Percentiles rank a stretch among this genome's conserved stretches.
Conservation (phyloP, 2,888 invertebrate species). For the Monopis laevigella region DNA sequence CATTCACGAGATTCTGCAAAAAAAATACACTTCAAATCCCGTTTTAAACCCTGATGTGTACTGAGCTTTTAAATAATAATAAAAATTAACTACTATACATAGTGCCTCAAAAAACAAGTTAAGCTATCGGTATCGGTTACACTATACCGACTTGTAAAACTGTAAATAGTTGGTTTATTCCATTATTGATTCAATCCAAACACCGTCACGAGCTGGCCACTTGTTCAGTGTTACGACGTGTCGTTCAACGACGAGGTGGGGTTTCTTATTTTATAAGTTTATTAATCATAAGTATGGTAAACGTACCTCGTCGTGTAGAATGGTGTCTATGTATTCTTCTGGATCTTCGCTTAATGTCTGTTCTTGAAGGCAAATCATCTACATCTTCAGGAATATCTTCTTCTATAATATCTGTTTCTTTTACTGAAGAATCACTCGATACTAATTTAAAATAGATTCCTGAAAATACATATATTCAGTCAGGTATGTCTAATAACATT, state of each 20-base stretch:
- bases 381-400: constrained; percentile 29
- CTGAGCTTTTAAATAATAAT: too few species aligned
- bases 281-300: not conserved
- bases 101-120: too few species aligned
- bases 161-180: too few species aligned
- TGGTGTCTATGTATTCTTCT: constrained; percentile 42
- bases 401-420: constrained; percentile 45
- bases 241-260: too few species aligned
- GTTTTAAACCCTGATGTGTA: too few species aligned
- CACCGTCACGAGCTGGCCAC: too few species aligned
- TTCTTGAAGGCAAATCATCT: constrained; percentile 29
- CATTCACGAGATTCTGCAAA: constrained; percentile 48
- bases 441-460: constrained; percentile 69
- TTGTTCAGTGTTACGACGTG: too few species aligned
- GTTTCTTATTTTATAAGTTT: too few species aligned
- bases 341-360: constrained; percentile 44
- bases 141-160: too few species aligned
- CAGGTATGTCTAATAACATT: not conserved
- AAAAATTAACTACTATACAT: too few species aligned
- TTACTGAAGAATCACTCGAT: constrained; percentile 65
- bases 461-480: constrained; percentile 19
- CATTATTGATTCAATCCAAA: too few species aligned
- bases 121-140: too few species aligned
- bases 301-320: constrained; percentile 45
- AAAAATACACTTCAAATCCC: not conserved